phyloP scores from a whole-genome alignment of 2,888 invertebrate genomes.

The Cantharis nigra region DNA sequence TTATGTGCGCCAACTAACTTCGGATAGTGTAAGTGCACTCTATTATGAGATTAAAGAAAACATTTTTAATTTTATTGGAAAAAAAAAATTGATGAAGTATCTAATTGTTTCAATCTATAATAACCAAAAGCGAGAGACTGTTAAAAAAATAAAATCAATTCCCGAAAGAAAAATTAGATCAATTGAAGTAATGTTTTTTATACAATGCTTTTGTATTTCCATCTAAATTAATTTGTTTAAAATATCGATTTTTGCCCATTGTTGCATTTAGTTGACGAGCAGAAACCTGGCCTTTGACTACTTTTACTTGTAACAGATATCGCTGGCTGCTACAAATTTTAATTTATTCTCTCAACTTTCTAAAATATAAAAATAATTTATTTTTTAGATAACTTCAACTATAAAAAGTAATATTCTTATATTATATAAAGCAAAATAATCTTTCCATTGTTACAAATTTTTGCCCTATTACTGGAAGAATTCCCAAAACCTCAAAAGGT shows the following conservation, averaged over 20 bases:
- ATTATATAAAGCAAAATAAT: not conserved
- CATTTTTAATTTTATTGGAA: too few relatives aligned
- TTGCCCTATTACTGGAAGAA: not conserved
- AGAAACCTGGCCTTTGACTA: not conserved
- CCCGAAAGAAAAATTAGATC: too few relatives aligned
- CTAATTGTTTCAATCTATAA: too few relatives aligned
- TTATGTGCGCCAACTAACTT: too few relatives aligned
- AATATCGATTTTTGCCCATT: not conserved
- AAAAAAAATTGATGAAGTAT: too few relatives aligned
- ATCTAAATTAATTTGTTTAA: not conserved
- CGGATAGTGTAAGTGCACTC: too few relatives aligned
- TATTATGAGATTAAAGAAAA: too few relatives aligned
- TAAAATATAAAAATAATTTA: not conserved
- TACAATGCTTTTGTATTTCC: not conserved
- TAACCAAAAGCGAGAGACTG: too few relatives aligned
- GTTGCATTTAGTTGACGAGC: not conserved
- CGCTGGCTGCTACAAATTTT: not conserved
- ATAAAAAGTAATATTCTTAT: not conserved
- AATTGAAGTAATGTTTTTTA: too few relatives aligned
- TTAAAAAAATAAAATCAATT: too few relatives aligned
- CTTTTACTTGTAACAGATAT: not conserved
- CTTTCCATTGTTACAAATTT: not conserved
- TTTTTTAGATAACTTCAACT: not conserved
- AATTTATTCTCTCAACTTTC: not conserved
- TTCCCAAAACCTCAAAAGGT: not conserved